Base-by-base conservation (phyloP, 2,888 invertebrate species). In the Agonopterix arenella region DNA sequence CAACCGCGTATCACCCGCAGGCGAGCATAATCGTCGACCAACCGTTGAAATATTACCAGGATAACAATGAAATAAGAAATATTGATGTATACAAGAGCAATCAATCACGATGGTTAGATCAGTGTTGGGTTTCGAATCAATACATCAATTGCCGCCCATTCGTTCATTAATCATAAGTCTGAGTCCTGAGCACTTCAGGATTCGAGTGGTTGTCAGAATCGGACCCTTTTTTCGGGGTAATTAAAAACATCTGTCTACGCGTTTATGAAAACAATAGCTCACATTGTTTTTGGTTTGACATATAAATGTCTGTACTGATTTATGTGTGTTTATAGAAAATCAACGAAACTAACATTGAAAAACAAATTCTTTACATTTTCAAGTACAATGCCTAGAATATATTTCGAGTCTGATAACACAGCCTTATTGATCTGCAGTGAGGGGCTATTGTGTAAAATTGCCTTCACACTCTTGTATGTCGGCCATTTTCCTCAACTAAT, bases 31-130 rank as follows among this genome's bases (percentile, higher is more conserved):
- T 66, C 61, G 61, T 55, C 51, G 55, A 49, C 48, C 59, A 57
- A 42, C 46, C 60, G 57, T 59, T 74, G 70, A 77, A 73, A 77
- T 79, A 80, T 79, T 67, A 67, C 64, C 54, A 55, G 60, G 59
- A 59, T 62, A 68, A 76, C 77, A 80, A 77, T 73, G 73, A 73
- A 75, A 74, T 68, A 75, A 72, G 73, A 75, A 74, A 75, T 73
- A 76, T 77, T 69, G 71, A 74, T 69, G 64, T 62, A 70, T 69
- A 67, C 64, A 46, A 18, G 52, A 52, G 54, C 54, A 55, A 68
- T 68, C 64, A 66, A 68, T 67, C 64, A 64, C 57, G 45, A 11
- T 41, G 40, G 11, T 38, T 46, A 28, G 28, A 38, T 49, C 60
- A 55, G 66, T 69, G 66, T 70, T 64, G 61, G 64, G 59, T 64